Conservation (phyloP, 1,140 invertebrate genomes). For the Panulirus ornatus region DNA sequence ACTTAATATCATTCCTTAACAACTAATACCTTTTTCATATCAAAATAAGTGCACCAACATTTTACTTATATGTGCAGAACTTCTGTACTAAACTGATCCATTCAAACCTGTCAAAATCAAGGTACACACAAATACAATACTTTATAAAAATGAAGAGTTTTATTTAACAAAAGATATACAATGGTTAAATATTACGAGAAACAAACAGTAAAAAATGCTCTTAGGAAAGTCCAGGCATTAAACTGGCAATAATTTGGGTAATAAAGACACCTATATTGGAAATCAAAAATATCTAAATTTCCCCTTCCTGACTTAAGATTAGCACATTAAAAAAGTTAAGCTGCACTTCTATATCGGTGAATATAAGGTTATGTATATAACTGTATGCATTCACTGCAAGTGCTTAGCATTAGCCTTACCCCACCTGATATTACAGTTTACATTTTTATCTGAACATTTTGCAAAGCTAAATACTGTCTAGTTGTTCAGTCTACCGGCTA, state of each 20-base stretch:
- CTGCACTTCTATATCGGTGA: background rate
- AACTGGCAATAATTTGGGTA: background rate
- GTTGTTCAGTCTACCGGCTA: slow-evolving; percentile 2
- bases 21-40: too few species aligned
- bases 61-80: too few species aligned
- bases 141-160: slow-evolving; percentile 15
- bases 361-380: background rate
- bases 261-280: background rate
- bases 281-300: background rate
- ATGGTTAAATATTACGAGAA: slow-evolving; percentile 11
- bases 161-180: slow-evolving; percentile 24
- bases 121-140: background rate
- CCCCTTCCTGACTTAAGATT: background rate
- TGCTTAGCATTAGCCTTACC: background rate
- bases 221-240: background rate
- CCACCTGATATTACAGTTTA: background rate
- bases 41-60: too few species aligned
- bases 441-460: slow-evolving; percentile 1
- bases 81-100: too few species aligned
- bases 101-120: too few species aligned
- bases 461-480: background rate
- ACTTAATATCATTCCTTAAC: too few species aligned
- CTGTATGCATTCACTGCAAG: background rate
- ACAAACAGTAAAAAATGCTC: background rate
- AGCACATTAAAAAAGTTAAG: background rate